Base-by-base conservation (phyloP, 2,888 invertebrate genomes). In the Minunthozetes semirufus region DNA sequence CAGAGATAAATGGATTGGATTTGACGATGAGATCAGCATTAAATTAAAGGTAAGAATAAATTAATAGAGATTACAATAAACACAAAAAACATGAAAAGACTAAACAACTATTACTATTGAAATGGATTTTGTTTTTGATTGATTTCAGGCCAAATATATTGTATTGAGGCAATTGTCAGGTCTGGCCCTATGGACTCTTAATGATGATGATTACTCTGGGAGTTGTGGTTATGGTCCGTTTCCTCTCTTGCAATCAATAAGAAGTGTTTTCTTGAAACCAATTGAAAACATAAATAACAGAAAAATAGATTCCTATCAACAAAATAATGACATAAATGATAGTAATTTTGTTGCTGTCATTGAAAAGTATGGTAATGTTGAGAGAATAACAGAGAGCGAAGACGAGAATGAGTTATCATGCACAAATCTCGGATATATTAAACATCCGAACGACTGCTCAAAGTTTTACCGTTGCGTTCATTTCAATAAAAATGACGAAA, bases 401-500 rank as follows among this genome's bases (percentile, higher is more conserved):
- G 73, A 76, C 17, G 70, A 76, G 1, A 25, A 15, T 17, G 42
- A 29, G 15, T 70, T 78, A n/a, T 61, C 76, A 3, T 79, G 79
- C 68, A 59, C 75, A 9, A 38, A 75, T 38, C 53, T 72, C 9
- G 79, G 79, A 11, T 79, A 79, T 63, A 76, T 75, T 53, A 73
- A 78, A 25, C 77, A 79, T 77, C 79, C 78, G 1, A 73, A 74
- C 13, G 77, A 77, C 72, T 78, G 77, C 74, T 78, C 66, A 77
- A 85, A 90, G 71, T 91, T 91, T 84, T 91, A 90, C 82, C 88
- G 91, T 75, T 91, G 91, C 81, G 90, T 91, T 17, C 90, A 91
- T 82, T 91, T 90, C 81, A 88, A 90, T 80, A 90, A 90, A 81
- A 87, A 87, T 72, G 85, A 88, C 0, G 88, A 89, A 27, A 38